Base-by-base conservation (phyloP, 2,888 invertebrate genomes). In the Lasioglossum villosulum region DNA sequence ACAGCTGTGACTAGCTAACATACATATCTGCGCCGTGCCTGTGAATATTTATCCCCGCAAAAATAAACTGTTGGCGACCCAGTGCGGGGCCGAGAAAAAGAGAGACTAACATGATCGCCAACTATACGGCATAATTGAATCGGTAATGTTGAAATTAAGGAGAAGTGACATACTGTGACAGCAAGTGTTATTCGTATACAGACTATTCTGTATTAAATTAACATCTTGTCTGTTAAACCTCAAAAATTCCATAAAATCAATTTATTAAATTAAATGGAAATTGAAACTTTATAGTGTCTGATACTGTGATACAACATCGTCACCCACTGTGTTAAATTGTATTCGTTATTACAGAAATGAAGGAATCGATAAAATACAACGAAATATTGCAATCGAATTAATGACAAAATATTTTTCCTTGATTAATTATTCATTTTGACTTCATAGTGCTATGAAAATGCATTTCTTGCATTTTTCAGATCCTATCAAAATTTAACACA, bases 1-100 rank as follows among this genome's bases (percentile, higher is more conserved):
- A 87, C 88, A 84, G 80, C 90, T 83, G 81, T 81, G 82, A 80
- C 86, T 84, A 48, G 75, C 75, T 66, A 68, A 48, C 56, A 45
- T 73, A 73, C 75, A 39, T 75, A 73, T 75, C 75, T 78, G 78
- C 19, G 6, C 39, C 30, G 52, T 68, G 68, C 37, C 68, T 23
- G 75, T 78, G 83, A 83, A 77, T 77, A 87, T 73, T 56, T 48
- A 37, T 34, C 4, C 23, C 23, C 34, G 48, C 73, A 86, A 87
- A 87, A 87, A 83, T 83, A 76, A 70, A 30, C 30, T 63, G 63
- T 19, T 63, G 27, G 27, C 4, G 59, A 5, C 5, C 14, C 16
- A 59, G 59, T 27, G 59, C 6, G 8, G 19, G 30, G 0, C 2
- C 16, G 30, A 5, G 19, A 19, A 30, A 30, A 63, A 16, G 8